phyloP scores from a whole-genome alignment of 1,140 invertebrate species.

The Bradysia coprophila region DNA sequence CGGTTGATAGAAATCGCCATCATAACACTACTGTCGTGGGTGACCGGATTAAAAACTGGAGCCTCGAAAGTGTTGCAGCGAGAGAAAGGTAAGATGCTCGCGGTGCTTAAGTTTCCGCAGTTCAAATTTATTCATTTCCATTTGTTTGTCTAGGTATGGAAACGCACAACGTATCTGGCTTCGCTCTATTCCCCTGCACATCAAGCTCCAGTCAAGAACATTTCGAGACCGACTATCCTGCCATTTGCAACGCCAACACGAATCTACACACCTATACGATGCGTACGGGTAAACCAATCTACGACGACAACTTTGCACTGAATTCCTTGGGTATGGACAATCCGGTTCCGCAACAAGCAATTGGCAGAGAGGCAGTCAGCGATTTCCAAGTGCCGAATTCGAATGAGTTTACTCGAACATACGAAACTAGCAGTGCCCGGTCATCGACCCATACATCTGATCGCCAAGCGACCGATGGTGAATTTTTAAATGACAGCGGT shows the following conservation, averaged over 20 bases:
- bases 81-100: too few species aligned
- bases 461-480: background rate
- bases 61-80: slow-evolving; percentile 27
- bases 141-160: too few species aligned
- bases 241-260: slow-evolving; percentile 68
- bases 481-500: slow-evolving; percentile 3
- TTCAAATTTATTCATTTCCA: too few species aligned
- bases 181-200: slow-evolving; percentile 57
- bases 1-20: slow-evolving; percentile 68
- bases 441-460: background rate
- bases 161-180: slow-evolving; percentile 39
- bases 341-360: background rate
- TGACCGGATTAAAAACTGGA: slow-evolving; percentile 46
- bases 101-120: too few species aligned
- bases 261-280: slow-evolving; percentile 67
- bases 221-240: slow-evolving; percentile 57
- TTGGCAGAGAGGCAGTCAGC: slow-evolving; percentile 10
- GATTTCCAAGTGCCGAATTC: slow-evolving; percentile 7
- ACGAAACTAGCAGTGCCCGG: slow-evolving; percentile 15
- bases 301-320: slow-evolving; percentile 32
- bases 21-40: slow-evolving; percentile 63
- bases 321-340: slow-evolving; percentile 10
- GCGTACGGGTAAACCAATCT: slow-evolving; percentile 55
- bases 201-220: slow-evolving; percentile 61
- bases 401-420: slow-evolving; percentile 11